phyloP scores from a whole-genome alignment of 1,140 invertebrate species.

The Drosophila nebulosa region DNA sequence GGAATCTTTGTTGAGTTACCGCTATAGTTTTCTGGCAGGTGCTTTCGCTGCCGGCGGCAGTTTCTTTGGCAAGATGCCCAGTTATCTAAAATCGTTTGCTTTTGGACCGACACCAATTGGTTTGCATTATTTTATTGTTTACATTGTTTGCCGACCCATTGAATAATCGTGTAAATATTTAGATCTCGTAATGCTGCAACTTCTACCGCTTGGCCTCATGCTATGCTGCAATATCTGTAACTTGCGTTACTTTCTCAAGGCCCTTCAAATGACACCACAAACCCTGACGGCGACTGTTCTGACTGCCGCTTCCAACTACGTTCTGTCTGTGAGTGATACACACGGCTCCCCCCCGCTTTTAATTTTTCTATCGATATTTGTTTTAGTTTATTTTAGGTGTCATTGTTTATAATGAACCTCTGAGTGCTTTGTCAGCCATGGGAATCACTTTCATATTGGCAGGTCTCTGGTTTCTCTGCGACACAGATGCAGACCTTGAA shows the following conservation, averaged over 20 bases:
- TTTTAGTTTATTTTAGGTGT: conserved; percentile 71
- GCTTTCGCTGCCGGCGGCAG: conserved; percentile 70
- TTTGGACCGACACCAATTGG: background rate
- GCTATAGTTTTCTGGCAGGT: conserved; percentile 68
- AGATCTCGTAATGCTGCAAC: conserved; percentile 43
- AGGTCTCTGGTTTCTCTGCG: conserved; percentile 71
- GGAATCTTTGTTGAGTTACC: conserved; percentile 52
- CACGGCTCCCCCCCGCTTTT: background rate
- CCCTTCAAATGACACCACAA: conserved; percentile 82
- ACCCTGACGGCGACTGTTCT: conserved; percentile 83
- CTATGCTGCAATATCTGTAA: conserved; percentile 83
- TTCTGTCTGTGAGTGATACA: conserved; percentile 82
- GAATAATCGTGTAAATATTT: background rate
- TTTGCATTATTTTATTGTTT: background rate
- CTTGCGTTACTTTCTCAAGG: conserved; percentile 83
- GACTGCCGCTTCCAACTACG: conserved; percentile 83
- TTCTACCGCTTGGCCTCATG: conserved; percentile 81
- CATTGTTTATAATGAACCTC: conserved; percentile 53
- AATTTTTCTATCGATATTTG: conserved; percentile 20
- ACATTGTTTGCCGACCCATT: too few species aligned
- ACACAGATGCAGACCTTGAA: conserved; percentile 1
- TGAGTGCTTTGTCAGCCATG: conserved; percentile 48
- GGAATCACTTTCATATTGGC: conserved; percentile 62
- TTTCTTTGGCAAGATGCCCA: conserved; percentile 72
- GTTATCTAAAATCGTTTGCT: conserved; percentile 36